Conservation (phyloP, 1,140 invertebrate genomes). For the Drosophila sechellia region DNA sequence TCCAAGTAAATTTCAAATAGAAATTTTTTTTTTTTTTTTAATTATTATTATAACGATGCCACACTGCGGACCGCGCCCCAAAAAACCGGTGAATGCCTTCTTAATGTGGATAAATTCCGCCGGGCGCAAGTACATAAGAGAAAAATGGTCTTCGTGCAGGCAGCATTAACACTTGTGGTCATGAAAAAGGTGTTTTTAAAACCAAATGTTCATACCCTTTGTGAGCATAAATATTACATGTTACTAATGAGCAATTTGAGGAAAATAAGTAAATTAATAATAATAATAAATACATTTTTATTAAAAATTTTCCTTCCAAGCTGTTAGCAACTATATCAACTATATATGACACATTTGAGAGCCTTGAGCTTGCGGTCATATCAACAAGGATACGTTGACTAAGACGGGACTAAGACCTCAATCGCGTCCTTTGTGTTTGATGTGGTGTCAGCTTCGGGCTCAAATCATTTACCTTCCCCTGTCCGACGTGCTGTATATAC, state of each 20-base stretch:
- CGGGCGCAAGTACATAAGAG: too few species aligned
- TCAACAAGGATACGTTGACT: slow-evolving; percentile 47
- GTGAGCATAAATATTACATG: too few species aligned
- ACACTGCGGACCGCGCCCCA: too few species aligned
- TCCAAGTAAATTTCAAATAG: too few species aligned
- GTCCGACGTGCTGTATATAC: neutral
- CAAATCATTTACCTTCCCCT: neutral
- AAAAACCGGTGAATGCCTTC: too few species aligned
- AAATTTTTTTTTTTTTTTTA: too few species aligned
- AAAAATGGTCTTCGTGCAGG: slow-evolving; percentile 38
- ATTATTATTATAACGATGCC: too few species aligned
- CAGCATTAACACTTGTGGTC: neutral
- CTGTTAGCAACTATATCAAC: neutral
- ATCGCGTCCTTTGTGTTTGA: slow-evolving; percentile 50
- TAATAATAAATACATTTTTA: too few species aligned
- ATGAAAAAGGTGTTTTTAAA: neutral
- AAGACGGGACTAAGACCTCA: slow-evolving; percentile 31
- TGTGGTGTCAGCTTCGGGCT: slow-evolving; percentile 31
- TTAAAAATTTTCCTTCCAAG: too few species aligned
- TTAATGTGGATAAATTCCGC: too few species aligned
- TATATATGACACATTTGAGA: slow-evolving; percentile 16
- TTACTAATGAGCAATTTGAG: too few species aligned
- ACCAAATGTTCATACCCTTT: neutral
- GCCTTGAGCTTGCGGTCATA: slow-evolving; percentile 48
- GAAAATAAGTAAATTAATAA: too few species aligned